These are phyloP conservation scores for Acleris emargana DNA, from an alignment of 2,888 invertebrate genomes.

Conservation along the genomic window DNA sequence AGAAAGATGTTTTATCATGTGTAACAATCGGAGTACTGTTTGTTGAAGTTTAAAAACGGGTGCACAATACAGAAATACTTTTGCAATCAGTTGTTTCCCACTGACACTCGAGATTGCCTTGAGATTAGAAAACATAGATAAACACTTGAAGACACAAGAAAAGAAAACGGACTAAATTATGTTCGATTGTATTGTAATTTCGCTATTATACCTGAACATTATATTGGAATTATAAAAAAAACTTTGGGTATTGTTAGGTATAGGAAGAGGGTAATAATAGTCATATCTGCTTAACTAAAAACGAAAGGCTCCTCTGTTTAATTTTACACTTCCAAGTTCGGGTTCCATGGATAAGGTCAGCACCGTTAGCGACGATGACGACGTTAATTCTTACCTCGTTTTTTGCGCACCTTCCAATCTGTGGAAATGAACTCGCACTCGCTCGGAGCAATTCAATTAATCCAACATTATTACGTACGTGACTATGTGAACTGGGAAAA, in stretches of 20 bases:
- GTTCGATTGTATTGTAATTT: constrained; percentile 34
- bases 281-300: neutral
- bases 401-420: constrained; percentile 46
- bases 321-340: constrained; percentile 21
- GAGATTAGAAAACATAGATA: constrained; percentile 33
- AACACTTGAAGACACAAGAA: constrained; percentile 18
- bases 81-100: constrained; percentile 18
- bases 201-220: constrained; percentile 4
- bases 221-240: neutral
- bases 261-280: neutral
- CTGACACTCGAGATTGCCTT: constrained; percentile 18
- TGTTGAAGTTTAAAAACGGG: constrained; percentile 8
- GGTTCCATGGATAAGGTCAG: constrained; percentile 23
- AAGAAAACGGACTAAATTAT: constrained; percentile 23
- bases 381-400: constrained; percentile 46
- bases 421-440: constrained; percentile 50
- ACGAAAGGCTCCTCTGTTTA: constrained; percentile 8
- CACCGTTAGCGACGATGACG: constrained; percentile 46
- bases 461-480: constrained; percentile 55
- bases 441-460: constrained; percentile 65
- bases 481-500: constrained; percentile 39
- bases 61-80: constrained; percentile 16
- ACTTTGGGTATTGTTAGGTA: neutral
- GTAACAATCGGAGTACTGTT: constrained; percentile 5
- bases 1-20: neutral